Evolutionary conservation across 2,113 vertebrate species (phyloP), one percentile per base, ranked within the genome.

Genomic region (Manacus vitellinus): DNA sequence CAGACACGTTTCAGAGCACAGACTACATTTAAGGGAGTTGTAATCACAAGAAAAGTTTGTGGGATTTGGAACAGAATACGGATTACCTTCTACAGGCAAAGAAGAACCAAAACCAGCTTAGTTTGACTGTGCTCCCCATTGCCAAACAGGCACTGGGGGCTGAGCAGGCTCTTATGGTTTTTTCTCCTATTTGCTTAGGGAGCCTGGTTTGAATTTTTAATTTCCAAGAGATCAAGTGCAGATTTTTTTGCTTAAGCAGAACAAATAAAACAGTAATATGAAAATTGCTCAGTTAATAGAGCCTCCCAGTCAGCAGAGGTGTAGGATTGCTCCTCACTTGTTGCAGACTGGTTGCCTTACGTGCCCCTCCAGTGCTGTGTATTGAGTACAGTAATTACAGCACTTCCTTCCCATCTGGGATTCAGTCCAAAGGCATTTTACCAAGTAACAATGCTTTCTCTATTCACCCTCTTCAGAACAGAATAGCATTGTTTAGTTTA

Each of bases 371-470:
- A 89, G 94, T 30, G 92, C 93, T 85, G 83, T 17, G 80, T 27
- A 65, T 67, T 74, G 83, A 95, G 93, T 78, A 62, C 96, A 94
- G 94, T 73, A 87, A 95, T 95, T 94, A 94, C 90, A 91, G 71
- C 78, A 79, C 94, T 97, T 96, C 94, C 95, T 96, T 97, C 92
- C 95, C 95, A 96, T 93, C 96, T 97, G 96, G 96, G 97, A 96
- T 63, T 51, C 81, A 3, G 65, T 86, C 95, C 97, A 97, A 96
- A 97, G 94, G 58, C 95, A 76, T 96, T 97, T 97, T 88, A 92
- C 88, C 61, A 10, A 93, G 89, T 55, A 97, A 97, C 97, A 97
- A 97, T 93, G 92, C 93, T 76, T 90, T 30, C 95, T 96, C 95
- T 97, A 41, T 96, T 95, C 49, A 2, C 76, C 80, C 91, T 81